phyloP scores from a whole-genome alignment of 2,888 invertebrate genomes.

The Prenolepis imparis region DNA sequence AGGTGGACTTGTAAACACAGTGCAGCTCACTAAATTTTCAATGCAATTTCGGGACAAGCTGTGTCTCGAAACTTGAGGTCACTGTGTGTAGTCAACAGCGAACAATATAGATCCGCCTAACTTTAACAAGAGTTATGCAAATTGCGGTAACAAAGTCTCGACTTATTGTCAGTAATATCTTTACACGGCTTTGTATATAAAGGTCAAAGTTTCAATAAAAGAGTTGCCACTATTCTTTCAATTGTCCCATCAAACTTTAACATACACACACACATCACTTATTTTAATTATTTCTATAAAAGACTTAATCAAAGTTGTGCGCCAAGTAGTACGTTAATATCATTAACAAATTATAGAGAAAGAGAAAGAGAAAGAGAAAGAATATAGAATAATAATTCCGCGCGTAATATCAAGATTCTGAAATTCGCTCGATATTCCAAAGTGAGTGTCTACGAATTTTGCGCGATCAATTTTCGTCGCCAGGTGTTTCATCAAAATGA shows the following conservation, averaged over 20 bases:
- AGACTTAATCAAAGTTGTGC: neutral
- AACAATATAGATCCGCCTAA: slow-evolving; percentile 30
- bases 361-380: neutral
- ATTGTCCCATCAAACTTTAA: neutral
- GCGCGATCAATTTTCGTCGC: slow-evolving; percentile 19
- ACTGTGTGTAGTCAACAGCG: slow-evolving; percentile 12
- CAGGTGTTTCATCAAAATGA: neutral
- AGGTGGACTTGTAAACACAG: slow-evolving; percentile 13
- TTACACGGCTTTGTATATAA: neutral
- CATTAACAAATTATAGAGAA: neutral
- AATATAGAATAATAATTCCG: neutral
- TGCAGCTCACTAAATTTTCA: slow-evolving; percentile 18
- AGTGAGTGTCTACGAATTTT: neutral
- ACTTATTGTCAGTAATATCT: slow-evolving; percentile 18
- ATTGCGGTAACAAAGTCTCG: slow-evolving; percentile 20
- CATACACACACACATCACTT: neutral
- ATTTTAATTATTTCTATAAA: neutral
- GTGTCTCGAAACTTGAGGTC: slow-evolving; percentile 35
- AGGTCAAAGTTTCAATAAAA: neutral
- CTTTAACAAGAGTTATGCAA: slow-evolving; percentile 48
- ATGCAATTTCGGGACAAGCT: slow-evolving; percentile 34
- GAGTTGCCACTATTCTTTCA: neutral
- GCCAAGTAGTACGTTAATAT: neutral
- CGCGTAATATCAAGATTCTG: neutral
- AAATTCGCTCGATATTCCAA: slow-evolving; percentile 15